Percentiles rank a stretch among this genome's conserved stretches.
Conservation (phyloP, 2,797 vertebrate genomes). For the Mycteria americana region DNA sequence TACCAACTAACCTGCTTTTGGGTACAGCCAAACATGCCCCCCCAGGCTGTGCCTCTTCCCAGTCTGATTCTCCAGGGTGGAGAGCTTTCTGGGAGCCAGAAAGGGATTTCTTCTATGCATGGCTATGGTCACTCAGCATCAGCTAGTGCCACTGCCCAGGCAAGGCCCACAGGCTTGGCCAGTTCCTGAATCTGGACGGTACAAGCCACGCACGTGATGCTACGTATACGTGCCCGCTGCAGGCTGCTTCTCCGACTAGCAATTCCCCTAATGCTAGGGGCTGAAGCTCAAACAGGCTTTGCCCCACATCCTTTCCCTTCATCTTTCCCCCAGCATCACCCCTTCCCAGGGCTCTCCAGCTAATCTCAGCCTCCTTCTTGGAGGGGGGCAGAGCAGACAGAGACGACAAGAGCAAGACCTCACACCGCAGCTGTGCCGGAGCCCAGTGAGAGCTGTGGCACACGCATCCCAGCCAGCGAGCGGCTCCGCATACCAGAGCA, state of each 20-base stretch:
- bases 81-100: background rate
- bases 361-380: background rate
- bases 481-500: background rate
- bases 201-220: accelerated
- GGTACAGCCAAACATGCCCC: background rate
- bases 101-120: background rate
- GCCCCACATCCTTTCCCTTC: background rate
- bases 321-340: background rate
- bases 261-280: background rate
- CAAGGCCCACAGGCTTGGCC: background rate
- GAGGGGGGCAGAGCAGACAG: background rate
- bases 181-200: background rate
- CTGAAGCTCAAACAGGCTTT: background rate
- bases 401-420: background rate
- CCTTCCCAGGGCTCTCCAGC: accelerated
- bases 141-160: background rate
- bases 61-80: background rate
- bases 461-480: background rate
- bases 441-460: background rate
- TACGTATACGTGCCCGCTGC: accelerated
- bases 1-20: background rate
- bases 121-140: background rate
- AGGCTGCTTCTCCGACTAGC: background rate
- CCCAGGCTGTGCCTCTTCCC: background rate
- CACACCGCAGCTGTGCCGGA: background rate